A percentile compares a stretch with the other conserved stretches of the same genome.
Conservation (phyloP, 2,888 invertebrate genomes). For the Torymus texanus region DNA sequence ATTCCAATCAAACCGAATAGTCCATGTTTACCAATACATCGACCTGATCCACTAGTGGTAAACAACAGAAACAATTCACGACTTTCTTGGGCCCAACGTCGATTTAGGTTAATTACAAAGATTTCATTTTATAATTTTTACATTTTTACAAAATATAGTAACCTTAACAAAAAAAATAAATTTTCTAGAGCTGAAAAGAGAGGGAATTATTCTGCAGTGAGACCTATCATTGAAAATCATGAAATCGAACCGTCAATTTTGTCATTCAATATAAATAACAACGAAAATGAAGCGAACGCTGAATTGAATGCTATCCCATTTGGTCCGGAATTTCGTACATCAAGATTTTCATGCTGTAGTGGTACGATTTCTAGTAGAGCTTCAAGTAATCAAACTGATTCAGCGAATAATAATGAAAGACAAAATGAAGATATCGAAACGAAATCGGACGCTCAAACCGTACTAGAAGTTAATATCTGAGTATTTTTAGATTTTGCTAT, state of each 20-base stretch:
- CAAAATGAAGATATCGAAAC: conserved; percentile 11
- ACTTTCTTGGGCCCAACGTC: conserved; percentile 55
- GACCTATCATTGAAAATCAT: conserved; percentile 24
- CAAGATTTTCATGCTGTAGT: conserved; percentile 45
- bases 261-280: conserved; percentile 27
- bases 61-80: conserved; percentile 46
- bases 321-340: conserved; percentile 14
- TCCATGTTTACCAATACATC: conserved; percentile 3
- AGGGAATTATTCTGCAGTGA: conserved; percentile 44
- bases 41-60: conserved; percentile 24
- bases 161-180: neutral
- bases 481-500: neutral
- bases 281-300: conserved; percentile 6
- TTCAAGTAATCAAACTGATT: conserved; percentile 13
- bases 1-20: conserved; percentile 26
- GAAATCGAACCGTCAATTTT: conserved; percentile 40
- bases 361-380: conserved; percentile 24
- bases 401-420: conserved; percentile 1
- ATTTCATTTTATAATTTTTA: too few relatives aligned
- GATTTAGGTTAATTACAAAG: conserved; percentile 41
- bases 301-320: conserved; percentile 19
- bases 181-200: conserved; percentile 56
- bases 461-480: conserved; percentile 58
- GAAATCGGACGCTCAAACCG: conserved; percentile 56
- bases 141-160: neutral